Evolutionary conservation across 2,797 vertebrate genomes (phyloP).

Genomic region (Poliocrania exsul): DNA sequence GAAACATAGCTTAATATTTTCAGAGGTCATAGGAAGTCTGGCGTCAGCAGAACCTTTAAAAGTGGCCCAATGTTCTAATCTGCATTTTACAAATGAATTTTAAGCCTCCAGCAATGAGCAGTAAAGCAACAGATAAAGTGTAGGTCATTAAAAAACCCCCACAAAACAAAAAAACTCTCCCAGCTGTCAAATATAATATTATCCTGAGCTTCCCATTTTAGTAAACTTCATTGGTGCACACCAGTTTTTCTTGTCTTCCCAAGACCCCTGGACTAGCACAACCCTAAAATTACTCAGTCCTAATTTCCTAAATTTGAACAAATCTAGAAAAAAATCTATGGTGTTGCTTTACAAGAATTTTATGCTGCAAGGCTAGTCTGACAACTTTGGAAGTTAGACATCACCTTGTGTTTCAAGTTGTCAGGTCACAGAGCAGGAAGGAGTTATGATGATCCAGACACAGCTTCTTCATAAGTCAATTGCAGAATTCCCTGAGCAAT

Average conservation of each 20-base stretch:
- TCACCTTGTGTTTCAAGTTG: not conserved
- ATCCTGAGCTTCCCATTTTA: not conserved
- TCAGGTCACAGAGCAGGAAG: not conserved
- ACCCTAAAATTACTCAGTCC: not conserved
- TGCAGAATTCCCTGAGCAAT: not conserved
- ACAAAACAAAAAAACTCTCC: not conserved
- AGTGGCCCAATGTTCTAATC: not conserved
- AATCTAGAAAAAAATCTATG: not conserved
- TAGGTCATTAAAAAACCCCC: not conserved
- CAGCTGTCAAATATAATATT: not conserved
- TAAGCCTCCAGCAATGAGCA: not conserved
- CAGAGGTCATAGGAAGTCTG: not conserved
- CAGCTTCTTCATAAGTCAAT: not conserved
- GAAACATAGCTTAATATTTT: not conserved
- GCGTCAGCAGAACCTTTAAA: not conserved
- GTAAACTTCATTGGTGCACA: not conserved
- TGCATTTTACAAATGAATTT: not conserved
- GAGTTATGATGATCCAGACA: not conserved
- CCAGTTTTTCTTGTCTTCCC: not conserved
- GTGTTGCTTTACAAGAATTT: not conserved
- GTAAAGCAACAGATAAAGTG: not conserved
- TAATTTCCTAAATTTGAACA: not conserved
- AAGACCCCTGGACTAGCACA: not conserved
- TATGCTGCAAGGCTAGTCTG: not conserved
- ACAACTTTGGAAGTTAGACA: not conserved